Evolutionary conservation across 1,140 invertebrate species (phyloP).

Genomic region (Adelges cooleyi): DNA sequence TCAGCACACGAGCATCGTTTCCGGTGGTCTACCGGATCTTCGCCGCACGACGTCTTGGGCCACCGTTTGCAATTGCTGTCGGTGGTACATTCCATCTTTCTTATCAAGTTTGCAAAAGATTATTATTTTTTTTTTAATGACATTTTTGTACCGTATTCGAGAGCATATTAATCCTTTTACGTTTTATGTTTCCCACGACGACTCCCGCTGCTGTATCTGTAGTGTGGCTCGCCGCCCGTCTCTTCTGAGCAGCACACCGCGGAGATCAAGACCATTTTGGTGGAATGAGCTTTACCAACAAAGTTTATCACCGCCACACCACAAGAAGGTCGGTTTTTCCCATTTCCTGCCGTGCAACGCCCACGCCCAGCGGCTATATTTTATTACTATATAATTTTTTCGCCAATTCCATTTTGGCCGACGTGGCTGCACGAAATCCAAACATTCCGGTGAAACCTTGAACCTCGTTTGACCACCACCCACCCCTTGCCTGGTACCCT

Average conservation of each 20-base stretch:
- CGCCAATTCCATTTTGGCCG: too few relatives aligned
- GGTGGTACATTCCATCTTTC: background rate
- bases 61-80: slow-evolving; percentile 1
- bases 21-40: slow-evolving; percentile 4
- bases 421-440: too few relatives aligned
- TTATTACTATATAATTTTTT: too few relatives aligned
- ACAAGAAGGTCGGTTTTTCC: background rate
- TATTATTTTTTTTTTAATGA: too few relatives aligned
- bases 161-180: too few relatives aligned
- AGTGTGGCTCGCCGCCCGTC: background rate
- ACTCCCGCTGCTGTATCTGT: background rate
- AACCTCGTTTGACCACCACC: too few relatives aligned
- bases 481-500: too few relatives aligned
- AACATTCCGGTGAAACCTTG: too few relatives aligned
- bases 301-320: too few relatives aligned
- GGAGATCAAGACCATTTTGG: background rate
- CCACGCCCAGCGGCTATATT: background rate
- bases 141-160: too few relatives aligned
- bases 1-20: slow-evolving; percentile 18
- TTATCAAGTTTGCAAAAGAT: background rate
- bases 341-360: slow-evolving; percentile 19
- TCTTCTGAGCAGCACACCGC: too few relatives aligned
- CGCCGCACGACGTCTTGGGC: slow-evolving; percentile 19
- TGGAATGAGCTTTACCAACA: background rate
- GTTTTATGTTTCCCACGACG: too few relatives aligned